phyloP scores from a whole-genome alignment of 1,140 invertebrate genomes.

The Nasonia giraulti region DNA sequence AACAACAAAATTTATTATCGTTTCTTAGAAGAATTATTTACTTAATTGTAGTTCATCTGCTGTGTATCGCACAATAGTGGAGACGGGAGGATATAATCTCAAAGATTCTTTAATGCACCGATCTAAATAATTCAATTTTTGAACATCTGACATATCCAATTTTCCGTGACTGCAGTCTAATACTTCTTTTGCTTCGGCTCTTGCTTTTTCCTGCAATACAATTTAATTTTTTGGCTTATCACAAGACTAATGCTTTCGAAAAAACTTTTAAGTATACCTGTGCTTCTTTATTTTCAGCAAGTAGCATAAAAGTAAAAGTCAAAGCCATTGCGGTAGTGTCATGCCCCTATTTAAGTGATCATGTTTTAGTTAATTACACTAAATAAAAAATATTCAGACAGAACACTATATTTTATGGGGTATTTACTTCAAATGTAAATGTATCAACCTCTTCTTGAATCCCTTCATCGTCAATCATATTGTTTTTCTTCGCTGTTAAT shows the following conservation, averaged over 20 bases:
- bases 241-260: background rate
- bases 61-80: constrained; percentile 73
- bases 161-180: constrained; percentile 38
- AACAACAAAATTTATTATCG: background rate
- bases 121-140: constrained; percentile 73
- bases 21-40: constrained; percentile 8
- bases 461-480: constrained; percentile 76
- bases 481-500: constrained; percentile 76
- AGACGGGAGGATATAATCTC: constrained; percentile 77
- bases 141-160: constrained; percentile 47
- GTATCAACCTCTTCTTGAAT: constrained; percentile 90
- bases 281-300: constrained; percentile 55
- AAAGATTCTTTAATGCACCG: constrained; percentile 79
- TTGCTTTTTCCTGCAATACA: constrained; percentile 39
- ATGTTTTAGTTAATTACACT: background rate
- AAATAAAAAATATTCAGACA: background rate
- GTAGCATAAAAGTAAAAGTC: constrained; percentile 50
- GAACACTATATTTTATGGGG: background rate
- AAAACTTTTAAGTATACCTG: constrained; percentile 48
- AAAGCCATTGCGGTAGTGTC: constrained; percentile 56
- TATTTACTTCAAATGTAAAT: constrained; percentile 84
- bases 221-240: background rate
- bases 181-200: constrained; percentile 52
- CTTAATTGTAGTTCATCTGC: constrained; percentile 68
- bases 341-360: constrained; percentile 50